Evolutionary conservation across 2,797 vertebrate genomes (phyloP), one percentile per base, ranked within the genome.

Genomic region (Eremophila alpestris): DNA sequence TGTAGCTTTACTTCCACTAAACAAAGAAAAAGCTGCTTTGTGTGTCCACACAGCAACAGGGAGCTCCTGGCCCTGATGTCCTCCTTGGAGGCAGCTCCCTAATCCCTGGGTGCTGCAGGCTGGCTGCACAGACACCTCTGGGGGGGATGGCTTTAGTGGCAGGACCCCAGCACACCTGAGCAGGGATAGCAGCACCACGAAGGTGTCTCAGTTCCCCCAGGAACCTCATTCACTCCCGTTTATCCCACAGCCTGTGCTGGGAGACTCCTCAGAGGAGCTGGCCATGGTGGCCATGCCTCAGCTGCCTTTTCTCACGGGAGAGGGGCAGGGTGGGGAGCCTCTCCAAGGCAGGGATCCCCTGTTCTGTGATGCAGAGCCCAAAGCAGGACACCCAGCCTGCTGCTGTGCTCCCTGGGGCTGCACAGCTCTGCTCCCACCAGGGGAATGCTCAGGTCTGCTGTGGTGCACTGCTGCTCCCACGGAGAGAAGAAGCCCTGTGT

Each of bases 291-390:
- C 63, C 13, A 0, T 7, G 19, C 9, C 70, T 12, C n/a, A 26
- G 41, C 3, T 65, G 41, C 62, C n/a, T 65, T 38, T 55, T 13
- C n/a, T 64, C 22, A 13, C 0, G 0, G 7, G 5, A 65, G 3
- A 32, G 24, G 3, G 38, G 26, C 21, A 7, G 4, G 11, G 41
- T 26, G 41, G 29, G 30, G 29, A 75, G 19, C 30, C 4, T 7
- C 1, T 46, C 34, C 21, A 13, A 74, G 45, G 8, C 60, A 62
- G 30, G 55, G 9, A 11, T 29, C 7, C 29, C 30, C 14, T 36
- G 54, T 10, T 36, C 29, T 36, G 41, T 36, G n/a, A 24, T 40
- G 41, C 51, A 87, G 49, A 63, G 49, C 32, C 74, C 64, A 34
- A 16, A 15, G 4, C 64, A 55, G 26, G 26, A 41, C 41, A 59